Evolutionary conservation across 2,888 invertebrate species (phyloP).

Genomic region (Pachycephus smyrnensis): DNA sequence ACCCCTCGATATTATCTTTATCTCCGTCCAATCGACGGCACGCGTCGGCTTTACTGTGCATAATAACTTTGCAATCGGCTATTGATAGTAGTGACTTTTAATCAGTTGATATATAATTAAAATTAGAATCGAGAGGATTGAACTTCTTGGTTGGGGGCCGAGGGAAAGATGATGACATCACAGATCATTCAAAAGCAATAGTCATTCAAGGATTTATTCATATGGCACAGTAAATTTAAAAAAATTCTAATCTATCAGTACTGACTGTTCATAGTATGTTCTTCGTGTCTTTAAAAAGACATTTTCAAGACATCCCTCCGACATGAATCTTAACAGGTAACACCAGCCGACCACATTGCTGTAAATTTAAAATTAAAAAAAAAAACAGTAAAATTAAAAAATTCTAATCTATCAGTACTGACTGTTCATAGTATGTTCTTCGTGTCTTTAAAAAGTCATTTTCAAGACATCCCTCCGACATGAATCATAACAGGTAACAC

Average conservation of each 20-base stretch:
- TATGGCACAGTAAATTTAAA: background rate
- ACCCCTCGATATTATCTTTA: background rate
- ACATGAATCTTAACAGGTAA: too few species aligned
- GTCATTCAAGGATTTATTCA: background rate
- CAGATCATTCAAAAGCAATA: background rate
- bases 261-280: background rate
- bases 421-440: too few species aligned
- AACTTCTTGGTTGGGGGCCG: too few species aligned
- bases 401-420: too few species aligned
- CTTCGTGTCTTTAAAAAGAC: background rate
- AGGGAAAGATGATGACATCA: background rate
- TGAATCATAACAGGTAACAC: background rate
- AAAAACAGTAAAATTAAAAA: too few species aligned
- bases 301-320: too few species aligned
- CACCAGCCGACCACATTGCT: too few species aligned
- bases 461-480: background rate
- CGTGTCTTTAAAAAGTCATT: background rate
- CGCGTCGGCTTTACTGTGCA: background rate
- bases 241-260: background rate
- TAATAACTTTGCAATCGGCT: background rate
- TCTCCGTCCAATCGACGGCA: background rate
- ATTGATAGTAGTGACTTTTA: background rate
- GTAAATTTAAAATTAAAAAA: too few species aligned
- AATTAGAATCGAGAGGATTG: background rate
- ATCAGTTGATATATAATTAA: background rate